Evolutionary conservation across 1,140 invertebrate species (phyloP).

Genomic region (Octopus bimaculoides): DNA sequence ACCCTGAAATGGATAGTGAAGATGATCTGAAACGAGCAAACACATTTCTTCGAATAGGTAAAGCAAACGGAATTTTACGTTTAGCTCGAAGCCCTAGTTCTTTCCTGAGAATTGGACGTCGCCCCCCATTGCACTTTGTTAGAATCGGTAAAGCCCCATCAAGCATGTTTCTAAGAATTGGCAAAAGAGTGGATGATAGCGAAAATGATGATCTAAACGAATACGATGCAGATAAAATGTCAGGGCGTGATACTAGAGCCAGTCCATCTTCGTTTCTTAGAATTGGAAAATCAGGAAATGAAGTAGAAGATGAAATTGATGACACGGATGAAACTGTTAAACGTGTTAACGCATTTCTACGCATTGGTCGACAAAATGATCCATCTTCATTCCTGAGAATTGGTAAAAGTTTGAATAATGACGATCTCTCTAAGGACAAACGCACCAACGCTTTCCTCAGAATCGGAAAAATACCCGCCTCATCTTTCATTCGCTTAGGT

Average conservation of each 20-base stretch:
- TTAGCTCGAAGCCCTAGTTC: conserved; percentile 8
- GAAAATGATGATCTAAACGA: not conserved
- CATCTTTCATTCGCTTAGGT: conserved; percentile 27
- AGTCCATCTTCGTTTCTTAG: conserved; percentile 13
- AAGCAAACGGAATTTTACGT: not conserved
- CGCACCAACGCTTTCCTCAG: conserved; percentile 26
- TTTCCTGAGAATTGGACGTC: conserved; percentile 25
- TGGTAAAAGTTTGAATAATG: conserved; percentile 9
- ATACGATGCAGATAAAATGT: not conserved
- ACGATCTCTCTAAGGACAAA: not conserved
- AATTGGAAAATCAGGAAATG: conserved; percentile 1
- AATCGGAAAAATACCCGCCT: conserved; percentile 33
- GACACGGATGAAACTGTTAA: conserved; percentile 22
- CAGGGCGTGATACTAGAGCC: conserved; percentile 16
- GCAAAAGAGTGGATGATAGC: not conserved
- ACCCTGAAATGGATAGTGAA: not conserved
- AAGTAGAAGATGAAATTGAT: conserved; percentile 10
- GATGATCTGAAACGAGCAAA: conserved; percentile 16
- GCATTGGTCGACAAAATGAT: conserved; percentile 20
- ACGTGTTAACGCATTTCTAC: conserved; percentile 15
- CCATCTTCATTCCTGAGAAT: conserved; percentile 7
- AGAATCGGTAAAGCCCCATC: conserved; percentile 20
- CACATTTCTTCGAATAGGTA: not conserved
- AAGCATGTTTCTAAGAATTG: not conserved
- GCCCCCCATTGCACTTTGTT: conserved; percentile 18